Percentiles rank a stretch among this genome's conserved stretches.
Evolutionary conservation across 2,888 invertebrate species (phyloP).

Genomic region (Drosophila yooni): DNA sequence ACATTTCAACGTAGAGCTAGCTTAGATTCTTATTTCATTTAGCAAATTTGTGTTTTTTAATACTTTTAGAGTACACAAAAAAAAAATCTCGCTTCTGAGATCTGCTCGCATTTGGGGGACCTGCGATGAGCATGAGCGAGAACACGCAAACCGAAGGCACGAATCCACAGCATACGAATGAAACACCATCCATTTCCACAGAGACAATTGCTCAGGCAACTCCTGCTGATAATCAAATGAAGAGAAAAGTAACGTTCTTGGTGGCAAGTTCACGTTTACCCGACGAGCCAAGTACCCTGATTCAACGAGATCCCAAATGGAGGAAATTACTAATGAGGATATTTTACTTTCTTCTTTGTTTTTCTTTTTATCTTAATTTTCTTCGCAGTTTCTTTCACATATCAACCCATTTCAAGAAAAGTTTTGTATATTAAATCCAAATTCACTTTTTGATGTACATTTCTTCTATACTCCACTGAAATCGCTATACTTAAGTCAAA

Average conservation of each 20-base stretch:
- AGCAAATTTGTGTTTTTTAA: neutral
- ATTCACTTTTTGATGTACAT: neutral
- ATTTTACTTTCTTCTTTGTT: neutral
- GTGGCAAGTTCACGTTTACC: neutral
- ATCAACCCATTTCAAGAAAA: neutral
- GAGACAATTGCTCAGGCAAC: too few species aligned
- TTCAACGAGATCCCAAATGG: neutral
- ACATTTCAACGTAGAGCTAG: neutral
- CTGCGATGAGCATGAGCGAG: neutral
- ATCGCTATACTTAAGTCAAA: neutral
- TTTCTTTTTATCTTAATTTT: neutral
- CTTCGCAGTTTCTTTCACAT: neutral
- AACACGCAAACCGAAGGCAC: fast-evolving
- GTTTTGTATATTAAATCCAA: neutral
- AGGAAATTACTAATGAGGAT: neutral
- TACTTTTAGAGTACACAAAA: neutral
- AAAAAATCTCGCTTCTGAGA: neutral
- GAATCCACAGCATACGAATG: neutral
- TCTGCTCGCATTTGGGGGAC: neutral
- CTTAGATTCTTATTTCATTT: neutral
- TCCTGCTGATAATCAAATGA: neutral
- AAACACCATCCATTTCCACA: neutral
- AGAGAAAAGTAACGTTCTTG: neutral
- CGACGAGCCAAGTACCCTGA: neutral
- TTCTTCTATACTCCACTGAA: neutral